A percentile compares a stretch with the other conserved stretches of the same genome.
These are phyloP conservation scores for Gastracanthus pulcherrimus DNA, from an alignment of 2,888 invertebrate species.

Conservation along the genomic window DNA sequence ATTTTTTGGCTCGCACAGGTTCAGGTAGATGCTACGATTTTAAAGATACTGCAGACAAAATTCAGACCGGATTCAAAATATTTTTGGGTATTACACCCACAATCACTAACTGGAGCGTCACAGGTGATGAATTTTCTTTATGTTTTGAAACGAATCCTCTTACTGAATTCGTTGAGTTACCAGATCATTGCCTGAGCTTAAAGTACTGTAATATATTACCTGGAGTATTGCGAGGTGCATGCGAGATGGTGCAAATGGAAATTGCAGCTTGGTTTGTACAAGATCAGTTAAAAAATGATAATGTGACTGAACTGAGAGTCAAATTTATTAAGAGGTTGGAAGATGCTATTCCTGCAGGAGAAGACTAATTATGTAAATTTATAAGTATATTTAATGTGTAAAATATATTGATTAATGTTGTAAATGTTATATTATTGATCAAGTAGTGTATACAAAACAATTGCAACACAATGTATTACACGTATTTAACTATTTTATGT, in stretches of 20 bases:
- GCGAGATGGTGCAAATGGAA: constrained; percentile 99
- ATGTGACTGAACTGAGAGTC: constrained; percentile 94
- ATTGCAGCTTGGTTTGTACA: constrained; percentile 96
- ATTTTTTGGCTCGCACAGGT: constrained; percentile 95
- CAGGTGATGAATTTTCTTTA: constrained; percentile 97
- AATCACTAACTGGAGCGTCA: constrained; percentile 95
- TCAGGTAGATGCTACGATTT: constrained; percentile 95
- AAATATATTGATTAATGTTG: constrained; percentile 31
- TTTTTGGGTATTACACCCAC: constrained; percentile 92
- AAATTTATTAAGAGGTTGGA: constrained; percentile 97
- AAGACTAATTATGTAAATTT: constrained; percentile 85
- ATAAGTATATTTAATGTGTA: neutral
- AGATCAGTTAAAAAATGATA: constrained; percentile 97
- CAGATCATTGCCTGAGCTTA: constrained; percentile 88
- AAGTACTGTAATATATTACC: constrained; percentile 96
- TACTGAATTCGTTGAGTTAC: constrained; percentile 98
- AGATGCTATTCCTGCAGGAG: constrained; percentile 98
- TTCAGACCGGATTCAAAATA: constrained; percentile 85
- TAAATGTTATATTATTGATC: constrained; percentile 37
- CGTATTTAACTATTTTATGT: constrained; percentile 37
- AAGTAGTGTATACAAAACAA: constrained; percentile 15
- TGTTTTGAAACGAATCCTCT: constrained; percentile 97
- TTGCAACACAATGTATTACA: constrained; percentile 22
- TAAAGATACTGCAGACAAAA: constrained; percentile 97
- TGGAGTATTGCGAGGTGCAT: constrained; percentile 94